Evolutionary conservation across 2,888 invertebrate species (phyloP), one percentile per base, ranked within the genome.

Genomic region (Bembecia ichneumoniformis): DNA sequence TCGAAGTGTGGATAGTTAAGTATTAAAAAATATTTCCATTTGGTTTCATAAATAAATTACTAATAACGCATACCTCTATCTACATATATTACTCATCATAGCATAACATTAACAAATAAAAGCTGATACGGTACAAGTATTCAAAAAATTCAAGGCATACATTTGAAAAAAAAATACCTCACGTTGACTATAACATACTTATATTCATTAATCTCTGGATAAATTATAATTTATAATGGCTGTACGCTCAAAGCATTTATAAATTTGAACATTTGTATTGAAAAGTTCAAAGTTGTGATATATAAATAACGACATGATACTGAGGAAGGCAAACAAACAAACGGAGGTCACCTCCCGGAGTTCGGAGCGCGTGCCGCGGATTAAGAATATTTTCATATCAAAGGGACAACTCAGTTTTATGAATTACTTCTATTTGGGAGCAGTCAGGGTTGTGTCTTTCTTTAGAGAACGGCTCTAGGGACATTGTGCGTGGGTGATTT

Each of bases 351-450:
- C 71, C 73, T 72, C 76, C 77, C 74, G 75, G 65, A 62, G 76
- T 58, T 66, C 58, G 55, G 66, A 60, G 74, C 84, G 83, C 86
- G 86, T 86, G 84, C 74, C 81, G 52, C 53, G 82, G 86, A 83
- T 87, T 84, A 83, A 67, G 61, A 70, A 34, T 71, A 86, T 86
- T 87, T 86, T 87, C 83, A 86, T 86, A 84, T 86, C 77, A 86
- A 84, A 84, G 77, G 75, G 67, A 66, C 68, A 66, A 75, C 77
- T 77, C 73, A 75, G 70, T 77, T 77, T 82, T 82, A 82, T 82
- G 77, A 82, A 81, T 83, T 80, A 78, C 76, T 80, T 70, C 72
- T 71, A 75, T 81, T 81, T 69, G 68, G 71, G 73, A 62, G 56
- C 58, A 9, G 28, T 28, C 65, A 65, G 59, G 68, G 67, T 76